These are phyloP conservation scores for Eumeta japonica DNA, from an alignment of 1,140 invertebrate genomes.

Conservation along the genomic window DNA sequence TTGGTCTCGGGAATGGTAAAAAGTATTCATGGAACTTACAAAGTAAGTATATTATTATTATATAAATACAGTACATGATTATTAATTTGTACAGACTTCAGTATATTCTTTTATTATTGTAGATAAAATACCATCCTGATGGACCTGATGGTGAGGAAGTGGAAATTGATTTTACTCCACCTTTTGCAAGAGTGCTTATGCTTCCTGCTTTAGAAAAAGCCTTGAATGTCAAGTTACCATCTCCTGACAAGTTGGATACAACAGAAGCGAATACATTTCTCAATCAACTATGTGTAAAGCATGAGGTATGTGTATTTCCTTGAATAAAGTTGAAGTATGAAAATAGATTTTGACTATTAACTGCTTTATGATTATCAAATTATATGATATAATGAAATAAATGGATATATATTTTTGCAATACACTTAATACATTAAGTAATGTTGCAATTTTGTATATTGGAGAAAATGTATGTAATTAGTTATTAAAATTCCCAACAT, in stretches of 20 bases:
- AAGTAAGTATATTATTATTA: slow-evolving; percentile 52
- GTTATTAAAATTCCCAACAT: background rate
- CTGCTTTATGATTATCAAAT: background rate
- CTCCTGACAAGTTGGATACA: slow-evolving; percentile 65
- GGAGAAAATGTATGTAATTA: background rate
- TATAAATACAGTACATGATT: background rate
- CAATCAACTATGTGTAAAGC: slow-evolving; percentile 80
- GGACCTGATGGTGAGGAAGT: slow-evolving; percentile 78
- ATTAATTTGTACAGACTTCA: background rate
- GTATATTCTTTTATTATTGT: slow-evolving; percentile 9
- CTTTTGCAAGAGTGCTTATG: slow-evolving; percentile 91
- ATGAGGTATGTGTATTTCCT: slow-evolving; percentile 54
- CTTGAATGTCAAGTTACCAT: slow-evolving; percentile 82
- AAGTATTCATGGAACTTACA: slow-evolving; percentile 69
- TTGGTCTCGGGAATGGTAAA: slow-evolving; percentile 86
- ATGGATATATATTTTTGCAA: background rate
- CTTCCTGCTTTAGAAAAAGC: slow-evolving; percentile 84
- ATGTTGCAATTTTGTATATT: background rate
- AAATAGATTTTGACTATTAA: background rate
- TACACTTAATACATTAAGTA: background rate
- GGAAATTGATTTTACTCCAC: slow-evolving; percentile 96
- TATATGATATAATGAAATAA: background rate
- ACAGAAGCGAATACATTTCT: slow-evolving; percentile 73
- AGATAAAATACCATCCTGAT: slow-evolving; percentile 91
- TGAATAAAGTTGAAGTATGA: background rate